phyloP scores from a whole-genome alignment of 2,797 vertebrate species.

The Protosalanx chinensis region DNA sequence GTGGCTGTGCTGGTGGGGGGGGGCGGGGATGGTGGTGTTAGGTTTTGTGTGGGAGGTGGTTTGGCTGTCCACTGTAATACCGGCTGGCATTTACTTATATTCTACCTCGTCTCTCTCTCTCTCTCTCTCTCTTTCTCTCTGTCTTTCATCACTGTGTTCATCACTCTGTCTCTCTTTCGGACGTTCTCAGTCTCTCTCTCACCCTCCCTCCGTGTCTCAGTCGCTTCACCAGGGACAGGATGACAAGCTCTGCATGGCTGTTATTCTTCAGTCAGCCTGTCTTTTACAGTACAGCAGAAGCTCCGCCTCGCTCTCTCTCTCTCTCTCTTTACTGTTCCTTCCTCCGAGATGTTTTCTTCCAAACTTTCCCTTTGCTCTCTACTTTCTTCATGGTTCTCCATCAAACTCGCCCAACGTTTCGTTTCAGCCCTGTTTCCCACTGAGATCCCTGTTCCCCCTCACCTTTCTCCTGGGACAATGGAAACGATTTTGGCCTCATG shows the following conservation, averaged over 20 bases:
- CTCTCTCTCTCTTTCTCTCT: too few species aligned
- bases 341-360: too few species aligned
- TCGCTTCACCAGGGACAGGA: not conserved
- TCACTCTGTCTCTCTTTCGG: too few species aligned
- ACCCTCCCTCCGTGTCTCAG: slow-evolving; percentile 17
- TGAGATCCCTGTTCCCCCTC: slow-evolving; percentile 20
- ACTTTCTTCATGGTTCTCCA: too few species aligned
- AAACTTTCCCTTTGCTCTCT: too few species aligned
- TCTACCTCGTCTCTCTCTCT: too few species aligned
- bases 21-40: slow-evolving; percentile 4
- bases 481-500: not conserved
- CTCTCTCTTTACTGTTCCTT: slow-evolving; percentile 33
- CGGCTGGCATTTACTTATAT: slow-evolving; percentile 37
- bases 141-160: too few species aligned
- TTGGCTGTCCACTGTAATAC: slow-evolving; percentile 49
- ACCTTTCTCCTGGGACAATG: slow-evolving; percentile 3
- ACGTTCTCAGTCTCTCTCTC: slow-evolving; percentile 44
- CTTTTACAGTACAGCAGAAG: slow-evolving; percentile 66
- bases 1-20: not conserved
- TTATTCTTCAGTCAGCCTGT: not conserved
- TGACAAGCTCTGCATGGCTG: not conserved
- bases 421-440: slow-evolving; percentile 20
- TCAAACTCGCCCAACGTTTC: too few species aligned
- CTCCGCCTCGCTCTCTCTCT: slow-evolving; percentile 56
- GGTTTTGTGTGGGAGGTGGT: slow-evolving; percentile 46